These are phyloP conservation scores for Tupiocoris notatus DNA, from an alignment of 2,888 invertebrate genomes.

Conservation along the genomic window DNA sequence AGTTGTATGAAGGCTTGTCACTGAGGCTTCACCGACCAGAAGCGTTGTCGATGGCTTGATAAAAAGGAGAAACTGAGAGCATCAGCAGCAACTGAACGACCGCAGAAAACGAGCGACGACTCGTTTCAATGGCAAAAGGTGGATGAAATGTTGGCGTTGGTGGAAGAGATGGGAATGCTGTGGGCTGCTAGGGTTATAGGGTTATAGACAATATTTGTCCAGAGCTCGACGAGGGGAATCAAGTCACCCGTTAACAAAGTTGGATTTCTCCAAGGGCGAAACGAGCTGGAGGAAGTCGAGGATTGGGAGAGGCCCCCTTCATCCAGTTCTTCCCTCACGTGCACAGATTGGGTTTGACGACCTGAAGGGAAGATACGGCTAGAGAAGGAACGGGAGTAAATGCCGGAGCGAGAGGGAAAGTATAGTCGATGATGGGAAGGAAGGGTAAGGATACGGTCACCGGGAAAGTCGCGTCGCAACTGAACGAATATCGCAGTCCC, in stretches of 20 bases:
- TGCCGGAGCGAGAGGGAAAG: background rate
- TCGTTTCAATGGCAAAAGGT: too few species aligned
- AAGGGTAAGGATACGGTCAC: background rate
- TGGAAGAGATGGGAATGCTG: slow-evolving; percentile 51
- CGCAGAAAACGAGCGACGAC: background rate
- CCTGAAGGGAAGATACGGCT: background rate
- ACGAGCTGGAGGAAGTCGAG: background rate
- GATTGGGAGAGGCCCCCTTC: slow-evolving; percentile 1
- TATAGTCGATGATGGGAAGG: background rate
- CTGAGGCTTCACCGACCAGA: too few species aligned
- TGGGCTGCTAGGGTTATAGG: slow-evolving; percentile 54
- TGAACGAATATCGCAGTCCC: background rate
- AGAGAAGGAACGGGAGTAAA: background rate
- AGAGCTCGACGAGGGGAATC: slow-evolving; percentile 11
- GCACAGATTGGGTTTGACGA: slow-evolving; percentile 36
- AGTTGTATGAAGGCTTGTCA: too few species aligned
- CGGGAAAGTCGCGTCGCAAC: background rate
- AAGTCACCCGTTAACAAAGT: slow-evolving; percentile 37
- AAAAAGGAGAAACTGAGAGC: too few species aligned
- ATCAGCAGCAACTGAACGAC: background rate
- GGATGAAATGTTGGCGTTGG: background rate
- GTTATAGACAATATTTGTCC: slow-evolving; percentile 46
- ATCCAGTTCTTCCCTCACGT: background rate
- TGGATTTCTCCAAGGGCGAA: slow-evolving; percentile 35
- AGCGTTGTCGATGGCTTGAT: too few species aligned